A percentile compares a stretch with the other conserved stretches of the same genome.
Evolutionary conservation across 2,113 vertebrate genomes (phyloP).

Genomic region (Cercopithecus mona): DNA sequence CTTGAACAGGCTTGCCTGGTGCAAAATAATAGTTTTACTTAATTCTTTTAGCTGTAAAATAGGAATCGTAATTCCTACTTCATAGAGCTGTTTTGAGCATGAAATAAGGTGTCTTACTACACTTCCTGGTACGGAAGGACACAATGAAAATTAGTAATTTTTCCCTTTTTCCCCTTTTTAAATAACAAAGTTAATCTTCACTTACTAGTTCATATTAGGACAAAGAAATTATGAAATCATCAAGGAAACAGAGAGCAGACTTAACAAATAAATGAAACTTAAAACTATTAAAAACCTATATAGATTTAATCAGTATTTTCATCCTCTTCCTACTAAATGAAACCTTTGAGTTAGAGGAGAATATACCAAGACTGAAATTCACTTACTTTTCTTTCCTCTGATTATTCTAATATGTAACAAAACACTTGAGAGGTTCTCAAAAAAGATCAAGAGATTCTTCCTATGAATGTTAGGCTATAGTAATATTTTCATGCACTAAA

Average conservation of each 20-base stretch:
- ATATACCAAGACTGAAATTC: background rate
- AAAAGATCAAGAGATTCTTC: background rate
- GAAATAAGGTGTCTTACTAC: background rate
- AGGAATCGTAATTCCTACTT: constrained; percentile 19
- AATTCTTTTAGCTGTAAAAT: background rate
- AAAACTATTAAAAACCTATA: background rate
- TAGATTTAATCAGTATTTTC: background rate
- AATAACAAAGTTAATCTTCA: background rate
- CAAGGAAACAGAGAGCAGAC: background rate
- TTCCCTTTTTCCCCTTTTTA: background rate
- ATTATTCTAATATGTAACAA: background rate
- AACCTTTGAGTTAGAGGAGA: background rate
- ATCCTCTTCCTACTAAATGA: background rate
- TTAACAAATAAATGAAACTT: constrained; percentile 9
- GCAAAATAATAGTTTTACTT: background rate
- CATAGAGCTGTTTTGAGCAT: constrained; percentile 33
- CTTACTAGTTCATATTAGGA: background rate
- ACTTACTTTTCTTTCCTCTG: background rate
- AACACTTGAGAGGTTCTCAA: background rate
- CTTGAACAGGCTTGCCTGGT: background rate
- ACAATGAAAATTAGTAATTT: background rate
- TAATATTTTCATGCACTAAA: background rate
- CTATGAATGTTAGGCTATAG: background rate
- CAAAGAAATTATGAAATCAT: background rate
- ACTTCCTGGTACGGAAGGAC: background rate